A percentile compares a stretch with the other conserved stretches of the same genome.
phyloP scores from a whole-genome alignment of 2,888 invertebrate species.

The Esperia sulphurella region DNA sequence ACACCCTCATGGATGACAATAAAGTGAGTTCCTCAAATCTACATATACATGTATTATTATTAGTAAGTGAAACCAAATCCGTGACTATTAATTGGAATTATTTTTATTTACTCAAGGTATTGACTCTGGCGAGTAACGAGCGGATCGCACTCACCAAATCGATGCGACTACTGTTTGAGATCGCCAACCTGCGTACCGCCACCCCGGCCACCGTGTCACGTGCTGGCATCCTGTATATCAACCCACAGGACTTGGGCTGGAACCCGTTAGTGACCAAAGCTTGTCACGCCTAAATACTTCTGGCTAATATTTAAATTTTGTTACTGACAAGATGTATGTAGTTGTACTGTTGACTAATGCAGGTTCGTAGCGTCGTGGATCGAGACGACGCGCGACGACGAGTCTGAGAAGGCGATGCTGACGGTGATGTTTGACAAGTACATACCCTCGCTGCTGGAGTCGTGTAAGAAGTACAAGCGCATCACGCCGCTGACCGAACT shows the following conservation, averaged over 20 bases:
- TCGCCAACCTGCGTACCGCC: conserved; percentile 92
- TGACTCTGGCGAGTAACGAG: conserved; percentile 96
- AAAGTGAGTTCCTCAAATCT: conserved; percentile 76
- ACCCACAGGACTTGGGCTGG: conserved; percentile 97
- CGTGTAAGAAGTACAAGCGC: conserved; percentile 88
- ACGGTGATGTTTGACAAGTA: conserved; percentile 96
- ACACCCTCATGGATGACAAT: conserved; percentile 98
- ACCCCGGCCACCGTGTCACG: conserved; percentile 97
- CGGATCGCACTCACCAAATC: conserved; percentile 92
- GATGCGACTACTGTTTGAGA: conserved; percentile 97
- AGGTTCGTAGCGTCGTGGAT: conserved; percentile 95
- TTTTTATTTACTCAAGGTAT: conserved; percentile 67
- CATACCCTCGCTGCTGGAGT: conserved; percentile 90
- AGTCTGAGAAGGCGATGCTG: conserved; percentile 88
- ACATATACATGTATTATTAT: no score
- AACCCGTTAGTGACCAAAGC: conserved; percentile 83
- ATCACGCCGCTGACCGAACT: conserved; percentile 95
- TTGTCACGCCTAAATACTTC: background rate
- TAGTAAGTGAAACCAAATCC: no score
- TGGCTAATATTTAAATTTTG: no score
- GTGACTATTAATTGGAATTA: no score
- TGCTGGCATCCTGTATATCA: conserved; percentile 96
- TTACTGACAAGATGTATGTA: background rate
- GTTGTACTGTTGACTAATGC: conserved; percentile 5
- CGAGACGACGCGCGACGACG: conserved; percentile 85